Percentiles rank a stretch among this genome's conserved stretches.
Conservation (phyloP, 2,113 vertebrate species). For the Bagarius yarrelli region DNA sequence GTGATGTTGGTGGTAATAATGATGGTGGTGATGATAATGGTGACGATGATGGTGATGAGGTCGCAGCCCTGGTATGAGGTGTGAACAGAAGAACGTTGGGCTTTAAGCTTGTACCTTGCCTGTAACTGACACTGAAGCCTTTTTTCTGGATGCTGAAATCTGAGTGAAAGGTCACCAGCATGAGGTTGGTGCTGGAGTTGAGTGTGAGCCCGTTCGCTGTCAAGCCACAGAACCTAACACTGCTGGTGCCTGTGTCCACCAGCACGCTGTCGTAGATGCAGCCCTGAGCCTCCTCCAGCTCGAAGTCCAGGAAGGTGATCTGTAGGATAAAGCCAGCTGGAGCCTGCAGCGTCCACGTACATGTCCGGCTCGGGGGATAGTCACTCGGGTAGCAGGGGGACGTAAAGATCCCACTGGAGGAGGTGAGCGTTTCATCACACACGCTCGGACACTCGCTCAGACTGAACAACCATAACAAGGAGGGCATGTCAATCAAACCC, state of each 20-base stretch:
- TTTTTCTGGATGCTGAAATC: conserved; percentile 97
- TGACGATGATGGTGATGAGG: not conserved
- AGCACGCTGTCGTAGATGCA: conserved; percentile 90
- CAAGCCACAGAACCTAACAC: conserved; percentile 83
- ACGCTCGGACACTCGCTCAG: conserved; percentile 71
- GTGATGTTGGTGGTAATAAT: too few relatives aligned
- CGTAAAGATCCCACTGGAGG: conserved; percentile 77
- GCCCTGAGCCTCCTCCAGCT: conserved; percentile 88
- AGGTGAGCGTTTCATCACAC: conserved; percentile 77
- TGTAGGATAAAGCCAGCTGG: conserved; percentile 89
- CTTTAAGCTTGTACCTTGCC: conserved; percentile 75
- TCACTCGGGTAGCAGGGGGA: conserved; percentile 89
- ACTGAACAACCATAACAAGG: conserved; percentile 65
- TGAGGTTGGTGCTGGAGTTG: conserved; percentile 88
- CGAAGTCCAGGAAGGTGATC: conserved; percentile 90
- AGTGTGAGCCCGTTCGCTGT: conserved; percentile 90
- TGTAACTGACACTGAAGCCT: conserved; percentile 87
- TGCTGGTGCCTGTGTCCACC: conserved; percentile 79
- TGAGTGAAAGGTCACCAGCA: conserved; percentile 86
- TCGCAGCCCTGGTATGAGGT: conserved; percentile 5
- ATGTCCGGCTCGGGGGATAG: conserved; percentile 83
- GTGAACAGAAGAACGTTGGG: not conserved
- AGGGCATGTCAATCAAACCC: conserved; percentile 35
- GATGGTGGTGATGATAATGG: not conserved
- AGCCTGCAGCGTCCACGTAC: conserved; percentile 86